These are phyloP conservation scores for Anser brachyrhynchus DNA, from an alignment of 2,113 vertebrate genomes.

Conservation along the genomic window DNA sequence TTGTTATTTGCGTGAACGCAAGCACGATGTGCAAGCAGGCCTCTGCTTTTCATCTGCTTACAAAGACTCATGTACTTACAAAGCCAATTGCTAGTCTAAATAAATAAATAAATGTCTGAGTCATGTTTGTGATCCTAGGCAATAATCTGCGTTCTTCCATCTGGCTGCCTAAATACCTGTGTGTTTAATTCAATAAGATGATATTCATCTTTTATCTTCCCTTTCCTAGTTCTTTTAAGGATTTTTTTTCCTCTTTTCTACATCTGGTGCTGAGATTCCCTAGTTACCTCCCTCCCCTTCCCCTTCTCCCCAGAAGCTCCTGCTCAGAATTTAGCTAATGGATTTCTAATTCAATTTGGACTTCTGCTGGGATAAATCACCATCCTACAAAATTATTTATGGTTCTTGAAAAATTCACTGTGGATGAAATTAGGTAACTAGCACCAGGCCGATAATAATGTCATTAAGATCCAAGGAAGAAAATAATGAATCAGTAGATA, in stretches of 20 bases:
- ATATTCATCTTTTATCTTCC: slow-evolving; percentile 34
- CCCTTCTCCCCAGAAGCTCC: background rate
- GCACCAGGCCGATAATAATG: slow-evolving; percentile 30
- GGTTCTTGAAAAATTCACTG: slow-evolving; percentile 54
- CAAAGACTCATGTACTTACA: slow-evolving; percentile 27
- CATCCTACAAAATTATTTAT: slow-evolving; percentile 66
- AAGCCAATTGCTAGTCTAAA: slow-evolving; percentile 11
- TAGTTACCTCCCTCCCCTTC: background rate
- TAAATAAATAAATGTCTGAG: slow-evolving; percentile 7
- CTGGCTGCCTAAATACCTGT: slow-evolving; percentile 2
- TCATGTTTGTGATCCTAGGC: background rate
- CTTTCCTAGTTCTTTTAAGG: slow-evolving; percentile 18
- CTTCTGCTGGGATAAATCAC: slow-evolving; percentile 67
- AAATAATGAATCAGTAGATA: background rate
- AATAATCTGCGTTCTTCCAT: slow-evolving; percentile 18
- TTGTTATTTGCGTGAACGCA: background rate
- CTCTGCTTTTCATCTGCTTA: slow-evolving; percentile 32
- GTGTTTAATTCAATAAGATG: slow-evolving; percentile 45
- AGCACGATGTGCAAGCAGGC: background rate
- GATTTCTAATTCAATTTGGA: slow-evolving; percentile 69
- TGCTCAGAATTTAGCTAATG: slow-evolving; percentile 69
- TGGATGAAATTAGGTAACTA: slow-evolving; percentile 57
- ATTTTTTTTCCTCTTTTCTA: background rate
- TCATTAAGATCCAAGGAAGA: slow-evolving; percentile 10
- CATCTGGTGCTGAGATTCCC: slow-evolving; percentile 22